Conservation (phyloP, 2,797 vertebrate species). For the Sciaenops ocellatus region DNA sequence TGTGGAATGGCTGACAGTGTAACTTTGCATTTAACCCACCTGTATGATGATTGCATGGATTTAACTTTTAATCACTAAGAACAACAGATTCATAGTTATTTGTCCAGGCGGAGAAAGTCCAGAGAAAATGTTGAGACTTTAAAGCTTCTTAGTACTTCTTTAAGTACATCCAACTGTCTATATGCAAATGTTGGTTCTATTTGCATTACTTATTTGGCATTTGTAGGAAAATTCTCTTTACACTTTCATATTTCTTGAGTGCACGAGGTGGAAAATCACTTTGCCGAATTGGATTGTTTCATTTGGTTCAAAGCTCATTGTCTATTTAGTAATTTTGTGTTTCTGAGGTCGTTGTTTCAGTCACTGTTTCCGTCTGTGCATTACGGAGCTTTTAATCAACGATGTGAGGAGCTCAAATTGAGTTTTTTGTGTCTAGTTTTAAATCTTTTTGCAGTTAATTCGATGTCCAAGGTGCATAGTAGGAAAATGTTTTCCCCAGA, state of each 20-base stretch:
- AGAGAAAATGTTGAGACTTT: not conserved
- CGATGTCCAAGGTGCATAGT: too few species aligned
- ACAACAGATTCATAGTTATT: conserved; percentile 13
- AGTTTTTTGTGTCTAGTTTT: not conserved
- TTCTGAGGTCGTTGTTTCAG: conserved; percentile 1
- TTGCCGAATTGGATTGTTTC: not conserved
- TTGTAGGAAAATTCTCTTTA: not conserved
- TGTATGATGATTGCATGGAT: conserved; percentile 25
- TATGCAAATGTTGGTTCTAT: not conserved
- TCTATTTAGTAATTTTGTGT: not conserved
- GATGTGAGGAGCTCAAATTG: not conserved
- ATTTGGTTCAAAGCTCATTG: not conserved
- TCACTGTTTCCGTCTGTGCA: not conserved
- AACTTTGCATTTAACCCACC: conserved; percentile 36
- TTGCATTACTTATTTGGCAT: not conserved
- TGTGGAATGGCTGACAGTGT: conserved; percentile 23
- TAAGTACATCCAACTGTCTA: not conserved
- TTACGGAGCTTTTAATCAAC: not conserved
- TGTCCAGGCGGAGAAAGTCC: not conserved
- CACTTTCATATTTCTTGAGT: not conserved
- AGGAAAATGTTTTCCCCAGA: too few species aligned
- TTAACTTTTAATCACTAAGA: not conserved
- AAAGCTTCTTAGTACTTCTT: not conserved
- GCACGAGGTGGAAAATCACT: not conserved
- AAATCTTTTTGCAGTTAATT: too few species aligned